phyloP scores from a whole-genome alignment of 1,140 invertebrate species.

The Drosophila ambigua region DNA sequence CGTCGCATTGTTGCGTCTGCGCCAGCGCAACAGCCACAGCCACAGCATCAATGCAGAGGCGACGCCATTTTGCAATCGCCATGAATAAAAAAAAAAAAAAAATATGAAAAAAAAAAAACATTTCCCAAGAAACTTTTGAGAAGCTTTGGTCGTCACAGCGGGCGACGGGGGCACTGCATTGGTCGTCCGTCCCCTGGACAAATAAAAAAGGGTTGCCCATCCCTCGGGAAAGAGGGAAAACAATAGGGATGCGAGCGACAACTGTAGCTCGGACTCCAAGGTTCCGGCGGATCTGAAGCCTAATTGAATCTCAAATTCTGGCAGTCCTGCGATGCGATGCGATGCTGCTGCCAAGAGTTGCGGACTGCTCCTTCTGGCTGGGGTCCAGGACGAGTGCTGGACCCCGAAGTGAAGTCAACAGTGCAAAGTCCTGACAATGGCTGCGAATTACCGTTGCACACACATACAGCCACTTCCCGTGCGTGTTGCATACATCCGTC shows the following conservation, averaged over 20 bases:
- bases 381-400: conserved; percentile 28
- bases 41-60: conserved; percentile 11
- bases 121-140: too few species aligned
- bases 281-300: too few species aligned
- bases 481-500: conserved; percentile 35
- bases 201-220: too few species aligned
- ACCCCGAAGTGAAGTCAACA: conserved; percentile 11
- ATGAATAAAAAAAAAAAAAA: neutral
- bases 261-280: too few species aligned
- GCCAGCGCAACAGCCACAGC: conserved; percentile 56
- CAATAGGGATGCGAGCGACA: too few species aligned
- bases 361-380: conserved; percentile 36
- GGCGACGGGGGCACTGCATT: too few species aligned
- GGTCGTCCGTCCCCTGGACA: too few species aligned
- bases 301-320: too few species aligned
- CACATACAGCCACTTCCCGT: conserved; percentile 21
- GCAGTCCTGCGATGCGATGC: too few species aligned
- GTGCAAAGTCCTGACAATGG: conserved; percentile 40
- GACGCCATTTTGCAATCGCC: neutral
- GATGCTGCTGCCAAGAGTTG: neutral
- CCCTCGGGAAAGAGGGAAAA: too few species aligned
- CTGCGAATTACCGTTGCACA: conserved; percentile 17
- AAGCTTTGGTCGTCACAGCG: too few species aligned
- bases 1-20: conserved; percentile 41
- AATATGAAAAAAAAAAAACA: neutral